Conservation (phyloP, 2,797 vertebrate genomes). For the Muscicapa comitata region DNA sequence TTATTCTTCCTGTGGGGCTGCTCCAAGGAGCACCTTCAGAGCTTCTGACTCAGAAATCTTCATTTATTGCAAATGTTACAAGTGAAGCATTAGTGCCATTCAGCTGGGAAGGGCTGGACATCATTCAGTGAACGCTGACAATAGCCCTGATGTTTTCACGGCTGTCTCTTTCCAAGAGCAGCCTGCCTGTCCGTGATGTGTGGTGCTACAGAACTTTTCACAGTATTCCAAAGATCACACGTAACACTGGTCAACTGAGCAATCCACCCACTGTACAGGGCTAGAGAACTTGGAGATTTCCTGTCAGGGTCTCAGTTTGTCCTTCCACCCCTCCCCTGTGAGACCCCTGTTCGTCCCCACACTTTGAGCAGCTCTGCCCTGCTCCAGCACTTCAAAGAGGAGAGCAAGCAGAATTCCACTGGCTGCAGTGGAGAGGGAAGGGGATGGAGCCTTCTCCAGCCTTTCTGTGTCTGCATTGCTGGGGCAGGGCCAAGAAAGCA, state of each 20-base stretch:
- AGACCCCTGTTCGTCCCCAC: neutral
- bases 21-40: neutral
- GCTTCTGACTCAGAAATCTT: neutral
- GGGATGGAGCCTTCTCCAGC: neutral
- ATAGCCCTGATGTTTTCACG: neutral
- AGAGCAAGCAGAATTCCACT: neutral
- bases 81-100: neutral
- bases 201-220: neutral
- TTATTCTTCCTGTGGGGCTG: neutral
- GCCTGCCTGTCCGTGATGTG: neutral
- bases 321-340: neutral
- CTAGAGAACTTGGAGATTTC: neutral
- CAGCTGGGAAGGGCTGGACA: neutral
- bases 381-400: neutral
- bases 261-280: rapidly evolving
- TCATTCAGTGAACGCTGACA: neutral
- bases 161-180: neutral
- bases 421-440: neutral
- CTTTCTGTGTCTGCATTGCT: neutral
- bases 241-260: neutral
- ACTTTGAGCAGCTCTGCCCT: neutral
- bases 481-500: neutral
- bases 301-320: neutral
- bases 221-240: neutral
- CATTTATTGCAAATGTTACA: neutral